Conservation (phyloP, 2,888 invertebrate genomes). For the Lutraria lutraria region DNA sequence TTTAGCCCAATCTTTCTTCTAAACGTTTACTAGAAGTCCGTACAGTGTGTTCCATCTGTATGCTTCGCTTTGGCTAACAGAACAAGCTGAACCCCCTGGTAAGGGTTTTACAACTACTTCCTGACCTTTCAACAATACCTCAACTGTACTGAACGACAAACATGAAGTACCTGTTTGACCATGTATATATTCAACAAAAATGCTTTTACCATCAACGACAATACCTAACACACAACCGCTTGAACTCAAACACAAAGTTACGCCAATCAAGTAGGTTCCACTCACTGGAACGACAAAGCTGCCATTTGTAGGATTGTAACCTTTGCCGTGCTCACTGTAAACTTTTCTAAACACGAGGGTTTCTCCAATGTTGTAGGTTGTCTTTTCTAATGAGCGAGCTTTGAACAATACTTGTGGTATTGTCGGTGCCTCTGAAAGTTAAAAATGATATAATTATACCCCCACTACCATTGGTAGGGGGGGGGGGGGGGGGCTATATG, state of each 20-base stretch:
- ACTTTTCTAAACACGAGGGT: neutral
- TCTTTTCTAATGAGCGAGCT: neutral
- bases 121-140: neutral
- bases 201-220: neutral
- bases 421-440: neutral
- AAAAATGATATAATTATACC: too few relatives aligned
- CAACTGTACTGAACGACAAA: neutral
- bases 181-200: neutral
- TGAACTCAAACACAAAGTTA: conserved; percentile 10
- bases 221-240: neutral
- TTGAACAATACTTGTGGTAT: neutral
- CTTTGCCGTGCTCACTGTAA: neutral
- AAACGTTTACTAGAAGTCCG: neutral
- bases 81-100: neutral
- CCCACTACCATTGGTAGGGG: too few relatives aligned
- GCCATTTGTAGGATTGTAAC: neutral
- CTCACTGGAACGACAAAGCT: neutral
- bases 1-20: neutral
- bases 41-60: neutral
- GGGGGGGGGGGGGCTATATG: too few relatives aligned
- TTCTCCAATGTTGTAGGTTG: neutral
- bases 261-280: neutral
- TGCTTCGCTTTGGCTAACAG: neutral
- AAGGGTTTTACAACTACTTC: neutral
- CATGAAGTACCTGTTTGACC: neutral